Conservation (phyloP, 2,888 invertebrate species). For the Gonocerus acuteangulatus region DNA sequence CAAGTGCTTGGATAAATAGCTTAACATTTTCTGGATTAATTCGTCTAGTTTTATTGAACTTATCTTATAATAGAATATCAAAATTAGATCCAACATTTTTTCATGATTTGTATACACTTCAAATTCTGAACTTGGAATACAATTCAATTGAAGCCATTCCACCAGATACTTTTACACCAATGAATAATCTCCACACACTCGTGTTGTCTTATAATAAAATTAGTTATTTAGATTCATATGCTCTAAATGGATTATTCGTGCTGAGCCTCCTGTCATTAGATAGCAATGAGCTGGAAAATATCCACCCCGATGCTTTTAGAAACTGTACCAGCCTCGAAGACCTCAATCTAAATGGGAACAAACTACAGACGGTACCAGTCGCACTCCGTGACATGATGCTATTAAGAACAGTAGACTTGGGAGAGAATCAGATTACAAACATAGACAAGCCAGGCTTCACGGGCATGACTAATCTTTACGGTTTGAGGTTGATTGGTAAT, state of each 20-base stretch:
- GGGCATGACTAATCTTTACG: conserved; percentile 77
- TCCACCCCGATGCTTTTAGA: conserved; percentile 80
- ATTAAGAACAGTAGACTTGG: conserved; percentile 79
- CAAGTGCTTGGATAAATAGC: conserved; percentile 77
- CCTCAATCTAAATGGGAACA: conserved; percentile 81
- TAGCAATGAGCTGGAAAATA: conserved; percentile 72
- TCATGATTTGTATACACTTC: conserved; percentile 74
- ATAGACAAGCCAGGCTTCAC: conserved; percentile 75
- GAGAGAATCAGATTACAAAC: conserved; percentile 77
- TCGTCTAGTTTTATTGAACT: conserved; percentile 74
- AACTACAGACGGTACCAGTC: conserved; percentile 67
- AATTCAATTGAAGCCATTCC: conserved; percentile 76
- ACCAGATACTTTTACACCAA: conserved; percentile 79
- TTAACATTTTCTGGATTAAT: conserved; percentile 81
- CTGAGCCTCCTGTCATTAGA: conserved; percentile 76
- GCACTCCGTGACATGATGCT: conserved; percentile 79
- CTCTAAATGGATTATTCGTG: conserved; percentile 80
- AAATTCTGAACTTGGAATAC: conserved; percentile 75
- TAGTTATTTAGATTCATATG: conserved; percentile 73
- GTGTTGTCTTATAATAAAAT: conserved; percentile 79
- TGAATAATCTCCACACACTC: conserved; percentile 86
- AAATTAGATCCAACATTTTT: conserved; percentile 77
- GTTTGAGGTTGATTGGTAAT: conserved; percentile 82
- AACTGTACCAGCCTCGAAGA: conserved; percentile 87
- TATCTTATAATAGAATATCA: conserved; percentile 75